Base-by-base conservation (phyloP, 2,797 vertebrate species). In the Rhinophrynus dorsalis region DNA sequence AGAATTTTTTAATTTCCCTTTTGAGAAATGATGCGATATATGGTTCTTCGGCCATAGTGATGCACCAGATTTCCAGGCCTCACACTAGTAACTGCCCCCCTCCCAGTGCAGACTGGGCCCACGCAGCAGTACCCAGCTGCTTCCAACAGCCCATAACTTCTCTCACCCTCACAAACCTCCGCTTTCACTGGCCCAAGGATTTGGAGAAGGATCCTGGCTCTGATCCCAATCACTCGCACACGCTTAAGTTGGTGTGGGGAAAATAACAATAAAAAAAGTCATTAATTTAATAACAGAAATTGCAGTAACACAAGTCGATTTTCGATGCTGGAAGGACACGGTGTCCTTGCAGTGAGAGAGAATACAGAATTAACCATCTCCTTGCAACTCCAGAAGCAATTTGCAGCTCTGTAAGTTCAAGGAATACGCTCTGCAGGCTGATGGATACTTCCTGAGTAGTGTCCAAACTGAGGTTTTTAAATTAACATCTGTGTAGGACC, bases 251-350 rank as follows among this genome's bases (percentile, higher is more conserved):
- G 45, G 47, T 73, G 62, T 37, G 47, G 47, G 62, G 45, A 73
- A 66, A 66, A 66, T 66, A 66, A 45, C 60, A 66, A 66, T 66
- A 73, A 42, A 45, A 66, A 48, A 65, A 73, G 62, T 67, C 33
- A 73, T 73, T 60, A 73, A 72, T 72, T 65, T 72, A 72, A 60
- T 67, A 73, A 66, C 55, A 59, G 54, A 60, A 73, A 73, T 73
- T 59, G 55, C 62, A 54, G 70, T 62, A 45, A 67, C 70, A 73
- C 55, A 55, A 66, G 55, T 32, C 27, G 35, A 66, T 54, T 66
- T 59, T 27, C 18, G 47, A 52, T 26, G 62, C 37, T 35, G 58
- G 70, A 73, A 66, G 62, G 62, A 73, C 70, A 11, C 18, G 11
- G 44, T 73, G 55, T 47, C 55, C 70, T 66, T 73, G 70, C 27